phyloP scores from a whole-genome alignment of 2,113 vertebrate species.

The Haplochromis burtoni region DNA sequence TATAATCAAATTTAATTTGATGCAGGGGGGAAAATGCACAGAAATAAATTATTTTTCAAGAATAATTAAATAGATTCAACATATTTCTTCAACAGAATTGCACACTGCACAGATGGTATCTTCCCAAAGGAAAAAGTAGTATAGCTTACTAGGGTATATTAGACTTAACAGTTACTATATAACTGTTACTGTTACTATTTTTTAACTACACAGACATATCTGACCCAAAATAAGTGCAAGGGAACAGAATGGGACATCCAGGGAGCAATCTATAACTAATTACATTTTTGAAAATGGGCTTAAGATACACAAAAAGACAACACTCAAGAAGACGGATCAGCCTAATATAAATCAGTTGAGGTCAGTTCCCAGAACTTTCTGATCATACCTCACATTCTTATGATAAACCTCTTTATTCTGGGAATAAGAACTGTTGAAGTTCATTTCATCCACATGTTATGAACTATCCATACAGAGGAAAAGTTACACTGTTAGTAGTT shows the following conservation, averaged over 20 bases:
- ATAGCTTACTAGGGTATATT: no score
- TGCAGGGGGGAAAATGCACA: no score
- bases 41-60: no score
- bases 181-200: no score
- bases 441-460: neutral
- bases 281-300: neutral
- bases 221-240: neutral
- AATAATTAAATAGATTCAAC: no score
- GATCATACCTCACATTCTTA: neutral
- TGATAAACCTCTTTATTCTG: neutral
- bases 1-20: no score
- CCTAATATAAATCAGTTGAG: neutral
- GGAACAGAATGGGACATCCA: neutral
- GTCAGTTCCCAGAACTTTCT: neutral
- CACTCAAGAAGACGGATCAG: neutral
- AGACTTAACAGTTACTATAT: no score
- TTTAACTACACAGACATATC: neutral
- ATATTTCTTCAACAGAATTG: no score
- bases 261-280: neutral
- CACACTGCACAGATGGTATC: no score
- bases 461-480: neutral
- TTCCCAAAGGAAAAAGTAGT: no score
- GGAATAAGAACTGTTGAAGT: neutral
- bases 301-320: neutral
- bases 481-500: neutral